A percentile compares a stretch with the other conserved stretches of the same genome.
Conservation (phyloP, 2,797 vertebrate genomes). For the Lophotriccus pileatus region DNA sequence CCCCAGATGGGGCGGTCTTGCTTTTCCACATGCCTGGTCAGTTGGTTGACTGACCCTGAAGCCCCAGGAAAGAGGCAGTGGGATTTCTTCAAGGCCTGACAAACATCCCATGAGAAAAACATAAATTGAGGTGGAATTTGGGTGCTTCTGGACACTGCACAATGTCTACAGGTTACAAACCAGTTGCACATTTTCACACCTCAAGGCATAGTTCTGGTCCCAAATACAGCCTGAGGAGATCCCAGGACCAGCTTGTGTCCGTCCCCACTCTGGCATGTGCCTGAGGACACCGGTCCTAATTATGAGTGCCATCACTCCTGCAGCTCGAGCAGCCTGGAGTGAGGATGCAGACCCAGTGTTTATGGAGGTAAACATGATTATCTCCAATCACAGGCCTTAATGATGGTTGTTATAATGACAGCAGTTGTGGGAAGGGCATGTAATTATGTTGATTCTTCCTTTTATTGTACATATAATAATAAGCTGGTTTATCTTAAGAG, state of each 20-base stretch:
- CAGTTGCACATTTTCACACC: not conserved
- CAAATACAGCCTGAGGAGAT: not conserved
- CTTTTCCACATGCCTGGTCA: not conserved
- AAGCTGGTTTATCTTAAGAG: conserved; percentile 45
- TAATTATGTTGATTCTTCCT: conserved; percentile 69
- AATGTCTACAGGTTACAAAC: not conserved
- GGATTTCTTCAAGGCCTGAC: not conserved
- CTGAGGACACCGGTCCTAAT: not conserved
- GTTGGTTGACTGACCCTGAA: not conserved
- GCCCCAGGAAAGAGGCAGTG: not conserved
- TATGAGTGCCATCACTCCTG: not conserved
- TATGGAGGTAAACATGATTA: conserved; percentile 67
- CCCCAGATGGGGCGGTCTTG: not conserved
- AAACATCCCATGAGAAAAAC: not conserved
- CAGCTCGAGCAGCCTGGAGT: not conserved
- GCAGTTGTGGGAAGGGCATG: conserved; percentile 53
- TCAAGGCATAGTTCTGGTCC: not conserved
- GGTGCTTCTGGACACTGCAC: not conserved
- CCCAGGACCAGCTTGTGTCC: not conserved
- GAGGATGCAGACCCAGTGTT: conserved; percentile 32
- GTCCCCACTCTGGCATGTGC: rapidly evolving
- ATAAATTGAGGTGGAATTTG: not conserved
- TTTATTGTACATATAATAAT: conserved; percentile 61
- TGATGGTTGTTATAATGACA: conserved; percentile 64
- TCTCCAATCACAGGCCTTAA: conserved; percentile 64